phyloP scores from a whole-genome alignment of 2,888 invertebrate genomes.

The Pristionchus entomophagus region DNA sequence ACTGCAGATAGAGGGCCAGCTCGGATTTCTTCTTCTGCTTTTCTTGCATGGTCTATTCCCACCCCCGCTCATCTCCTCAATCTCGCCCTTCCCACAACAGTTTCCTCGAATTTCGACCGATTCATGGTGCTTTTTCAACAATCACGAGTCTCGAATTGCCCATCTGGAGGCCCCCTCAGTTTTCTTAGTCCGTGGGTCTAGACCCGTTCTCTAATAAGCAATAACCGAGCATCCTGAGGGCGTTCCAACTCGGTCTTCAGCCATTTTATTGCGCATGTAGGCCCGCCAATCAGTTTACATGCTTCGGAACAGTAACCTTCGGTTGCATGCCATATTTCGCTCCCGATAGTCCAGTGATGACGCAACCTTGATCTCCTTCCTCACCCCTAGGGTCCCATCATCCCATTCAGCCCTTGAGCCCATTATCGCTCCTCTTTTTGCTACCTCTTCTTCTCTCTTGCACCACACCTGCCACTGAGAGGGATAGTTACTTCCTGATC shows the following conservation, averaged over 20 bases:
- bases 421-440: slow-evolving; percentile 18
- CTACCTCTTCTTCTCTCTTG: neutral
- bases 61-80: neutral
- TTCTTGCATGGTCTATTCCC: neutral
- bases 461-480: slow-evolving; percentile 35
- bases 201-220: neutral
- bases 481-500: slow-evolving; percentile 25
- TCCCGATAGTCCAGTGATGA: neutral
- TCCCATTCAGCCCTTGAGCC: slow-evolving; percentile 2
- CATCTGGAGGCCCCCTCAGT: neutral
- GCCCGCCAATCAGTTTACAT: too few species aligned
- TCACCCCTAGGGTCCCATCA: neutral
- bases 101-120: slow-evolving; percentile 21
- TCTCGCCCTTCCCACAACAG: neutral
- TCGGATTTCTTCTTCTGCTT: neutral
- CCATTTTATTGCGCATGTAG: too few species aligned
- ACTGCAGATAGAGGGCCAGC: neutral
- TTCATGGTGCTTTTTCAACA: too few species aligned
- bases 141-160: neutral
- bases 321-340: too few species aligned
- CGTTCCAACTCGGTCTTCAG: too few species aligned
- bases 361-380: slow-evolving; percentile 27
- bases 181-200: neutral
- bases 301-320: too few species aligned
- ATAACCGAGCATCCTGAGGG: too few species aligned